Conservation (phyloP, 2,888 invertebrate species). For the Conchocele bisecta region DNA sequence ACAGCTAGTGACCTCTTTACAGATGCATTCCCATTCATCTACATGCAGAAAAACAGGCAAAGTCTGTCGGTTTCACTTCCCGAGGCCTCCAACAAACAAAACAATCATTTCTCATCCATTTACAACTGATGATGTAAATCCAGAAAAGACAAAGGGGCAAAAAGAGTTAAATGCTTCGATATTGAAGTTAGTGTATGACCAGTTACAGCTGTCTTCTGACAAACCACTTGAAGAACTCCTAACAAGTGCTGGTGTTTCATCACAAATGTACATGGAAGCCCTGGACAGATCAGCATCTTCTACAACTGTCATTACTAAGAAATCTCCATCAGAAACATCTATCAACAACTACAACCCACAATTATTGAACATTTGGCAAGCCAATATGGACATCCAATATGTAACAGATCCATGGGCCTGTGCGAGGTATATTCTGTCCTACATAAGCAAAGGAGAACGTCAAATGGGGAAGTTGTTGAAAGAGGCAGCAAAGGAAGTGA, state of each 20-base stretch:
- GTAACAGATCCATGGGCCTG: conserved; percentile 29
- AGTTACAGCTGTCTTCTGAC: neutral
- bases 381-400: conserved; percentile 26
- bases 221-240: neutral
- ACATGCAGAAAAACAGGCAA: conserved; percentile 4
- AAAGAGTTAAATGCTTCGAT: too few relatives aligned
- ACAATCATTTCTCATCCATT: neutral
- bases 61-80: conserved; percentile 10
- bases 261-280: conserved; percentile 8
- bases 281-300: neutral
- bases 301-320: neutral
- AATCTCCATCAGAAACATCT: neutral
- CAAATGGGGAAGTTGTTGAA: conserved; percentile 10
- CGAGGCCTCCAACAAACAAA: conserved; percentile 1
- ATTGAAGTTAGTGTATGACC: too few relatives aligned
- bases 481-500: conserved; percentile 7
- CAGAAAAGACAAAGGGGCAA: too few relatives aligned
- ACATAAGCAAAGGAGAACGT: conserved; percentile 13
- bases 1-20: neutral
- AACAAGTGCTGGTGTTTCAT: neutral
- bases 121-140: too few relatives aligned
- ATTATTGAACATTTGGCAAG: conserved; percentile 9
- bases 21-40: conserved; percentile 9
- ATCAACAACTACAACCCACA: conserved; percentile 24
- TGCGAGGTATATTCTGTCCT: conserved; percentile 16